Evolutionary conservation across 2,797 vertebrate genomes (phyloP), one percentile per base, ranked within the genome.

Genomic region (Oreochromis grahami): DNA sequence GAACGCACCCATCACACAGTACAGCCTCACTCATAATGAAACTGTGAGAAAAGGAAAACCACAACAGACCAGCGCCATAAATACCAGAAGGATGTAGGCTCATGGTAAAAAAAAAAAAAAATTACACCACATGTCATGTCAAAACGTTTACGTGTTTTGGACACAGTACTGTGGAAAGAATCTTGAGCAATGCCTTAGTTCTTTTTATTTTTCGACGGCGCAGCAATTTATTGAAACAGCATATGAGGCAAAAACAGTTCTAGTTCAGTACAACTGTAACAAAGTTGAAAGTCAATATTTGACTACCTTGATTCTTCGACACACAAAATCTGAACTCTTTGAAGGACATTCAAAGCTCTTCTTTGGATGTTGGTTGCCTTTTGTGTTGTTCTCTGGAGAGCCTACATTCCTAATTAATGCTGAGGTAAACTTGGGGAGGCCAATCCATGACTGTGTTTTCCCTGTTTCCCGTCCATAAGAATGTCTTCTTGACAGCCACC

Each of bases 121-220:
- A 24, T 41, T 4, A 43, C 12, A 43, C 3, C 12, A 24, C n/a
- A 41, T 68, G n/a, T 24, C 13, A 15, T 15, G 12, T 68, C 12
- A 24, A 43, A 68, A 43, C 24, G 48, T 15, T 29, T 45, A 48
- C 29, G 11, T 1, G 6, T 19, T 19, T 29, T 0, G 3, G 6
- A 48, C 13, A 45, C 13, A 45, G 34, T 43, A 45, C 14, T 26
- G 9, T 26, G 21, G 24, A 17, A 45, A 3, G 6, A 70, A 11
- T 70, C 24, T 70, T 70, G 41, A 45, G 24, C 41, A 17, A 45
- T 43, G 1, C 21, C 24, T 26, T 17, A 70, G 5, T 45, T 45
- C 1, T 70, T 45, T 45, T 17, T 45, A 70, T 45, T 17, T 70
- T 29, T 26, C 4, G 0, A 26, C 8, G 2, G 21, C 1, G 0